Conservation (phyloP, 2,797 vertebrate species). For the Fratercula arctica region DNA sequence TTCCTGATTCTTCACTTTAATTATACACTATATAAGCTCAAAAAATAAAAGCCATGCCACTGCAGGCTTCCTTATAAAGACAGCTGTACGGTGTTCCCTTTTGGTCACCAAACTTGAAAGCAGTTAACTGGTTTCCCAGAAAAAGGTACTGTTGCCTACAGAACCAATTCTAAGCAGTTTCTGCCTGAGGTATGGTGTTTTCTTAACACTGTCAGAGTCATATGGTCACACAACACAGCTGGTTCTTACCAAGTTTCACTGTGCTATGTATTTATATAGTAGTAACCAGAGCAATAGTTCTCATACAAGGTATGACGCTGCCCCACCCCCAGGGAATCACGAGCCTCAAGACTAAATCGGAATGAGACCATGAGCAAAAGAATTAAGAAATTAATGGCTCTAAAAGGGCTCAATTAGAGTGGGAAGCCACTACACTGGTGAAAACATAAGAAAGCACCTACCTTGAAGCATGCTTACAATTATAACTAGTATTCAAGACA, state of each 20-base stretch:
- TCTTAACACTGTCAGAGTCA: background rate
- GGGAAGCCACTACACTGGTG: background rate
- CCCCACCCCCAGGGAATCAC: background rate
- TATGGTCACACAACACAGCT: background rate
- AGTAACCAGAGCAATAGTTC: background rate
- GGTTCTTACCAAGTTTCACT: constrained; percentile 6
- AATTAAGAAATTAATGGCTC: background rate
- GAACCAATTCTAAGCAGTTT: background rate
- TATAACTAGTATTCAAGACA: background rate
- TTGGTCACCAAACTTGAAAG: background rate
- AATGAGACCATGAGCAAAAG: background rate
- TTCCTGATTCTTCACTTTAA: background rate
- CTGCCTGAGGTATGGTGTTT: background rate
- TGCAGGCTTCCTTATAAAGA: background rate
- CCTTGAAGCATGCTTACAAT: background rate
- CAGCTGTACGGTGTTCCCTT: background rate
- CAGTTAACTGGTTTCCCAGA: background rate
- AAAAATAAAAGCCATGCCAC: background rate
- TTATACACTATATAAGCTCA: background rate
- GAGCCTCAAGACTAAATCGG: background rate
- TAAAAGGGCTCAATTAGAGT: background rate
- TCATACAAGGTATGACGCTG: background rate
- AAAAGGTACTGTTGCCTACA: background rate
- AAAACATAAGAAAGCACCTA: background rate
- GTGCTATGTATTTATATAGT: background rate